Conservation (phyloP, 2,797 vertebrate genomes). For the Strix occidentalis region DNA sequence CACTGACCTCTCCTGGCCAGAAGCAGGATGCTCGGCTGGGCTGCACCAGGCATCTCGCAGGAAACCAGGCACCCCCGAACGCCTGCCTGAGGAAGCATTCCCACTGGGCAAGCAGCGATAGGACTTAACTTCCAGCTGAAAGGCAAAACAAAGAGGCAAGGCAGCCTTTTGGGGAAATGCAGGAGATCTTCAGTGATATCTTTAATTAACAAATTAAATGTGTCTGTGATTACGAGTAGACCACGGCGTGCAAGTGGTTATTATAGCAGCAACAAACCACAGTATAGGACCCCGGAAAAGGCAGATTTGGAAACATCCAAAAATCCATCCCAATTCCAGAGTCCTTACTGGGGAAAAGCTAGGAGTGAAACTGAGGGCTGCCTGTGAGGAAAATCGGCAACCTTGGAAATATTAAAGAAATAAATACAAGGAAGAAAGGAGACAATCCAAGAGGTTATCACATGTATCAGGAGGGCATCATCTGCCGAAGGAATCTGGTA, state of each 20-base stretch:
- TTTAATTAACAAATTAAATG: not conserved
- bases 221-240: not conserved
- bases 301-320: not conserved
- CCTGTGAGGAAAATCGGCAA: not conserved
- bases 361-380: not conserved
- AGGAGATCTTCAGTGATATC: not conserved
- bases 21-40: not conserved
- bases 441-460: not conserved
- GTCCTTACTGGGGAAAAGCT: not conserved
- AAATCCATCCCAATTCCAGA: not conserved
- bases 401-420: not conserved
- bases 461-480: not conserved
- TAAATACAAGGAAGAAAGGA: not conserved
- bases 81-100: not conserved
- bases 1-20: constrained; percentile 65
- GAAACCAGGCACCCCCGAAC: not conserved
- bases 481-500: not conserved
- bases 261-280: not conserved
- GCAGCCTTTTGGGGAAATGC: not conserved
- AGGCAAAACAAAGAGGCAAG: not conserved
- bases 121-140: not conserved
- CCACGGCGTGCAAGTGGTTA: not conserved
- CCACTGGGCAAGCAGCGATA: fast-evolving
- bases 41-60: not conserved
- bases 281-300: not conserved